Evolutionary conservation across 2,113 vertebrate genomes (phyloP), one percentile per base, ranked within the genome.

Genomic region (Mirounga angustirostris): DNA sequence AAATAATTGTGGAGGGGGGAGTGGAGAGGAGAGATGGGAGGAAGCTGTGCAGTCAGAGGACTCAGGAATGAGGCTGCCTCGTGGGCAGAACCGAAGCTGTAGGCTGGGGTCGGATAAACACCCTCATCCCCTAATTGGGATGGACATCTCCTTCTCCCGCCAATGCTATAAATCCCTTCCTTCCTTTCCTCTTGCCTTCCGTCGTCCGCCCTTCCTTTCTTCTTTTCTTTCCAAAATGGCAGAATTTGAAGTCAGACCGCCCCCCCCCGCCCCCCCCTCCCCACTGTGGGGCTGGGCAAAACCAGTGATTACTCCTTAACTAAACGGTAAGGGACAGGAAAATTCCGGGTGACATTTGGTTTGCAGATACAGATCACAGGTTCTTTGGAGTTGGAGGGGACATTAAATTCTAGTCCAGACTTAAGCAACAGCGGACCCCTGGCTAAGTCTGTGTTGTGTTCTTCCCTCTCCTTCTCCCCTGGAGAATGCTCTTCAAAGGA

Each of bases 21-120:
- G 11, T 1, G 24, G 33, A 36, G 12, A 36, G 18, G 67, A 33
- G 3, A 30, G 13, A 13, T 21, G 21, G 16, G 69, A 28, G 59
- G 30, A 19, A 0, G 13, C 12, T 6, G 67, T 0, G 36, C 13
- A 15, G 3, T n/a, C 11, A 1, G 50, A 43, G 30, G 26, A 5
- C 40, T 4, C 43, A 7, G 7, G 46, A 33, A 54, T 9, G 4
- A 40, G 67, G 40, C 56, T 21, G 71, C 13, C 1, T 0, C 30
- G 65, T 21, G 22, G 14, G 18, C 5, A 18, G 21, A 56, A 26
- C 18, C 12, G 59, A n/a, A 15, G 67, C 46, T 40, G 6, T 3
- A 8, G 15, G 24, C 12, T 22, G 22, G 4, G n/a, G 12, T 21
- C 58, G 15, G 46, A 43, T 46, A 4, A 12, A 91, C 18, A 36